A percentile compares a stretch with the other conserved stretches of the same genome.
Conservation (phyloP, 2,113 vertebrate genomes). For the Chloropsis hardwickii region DNA sequence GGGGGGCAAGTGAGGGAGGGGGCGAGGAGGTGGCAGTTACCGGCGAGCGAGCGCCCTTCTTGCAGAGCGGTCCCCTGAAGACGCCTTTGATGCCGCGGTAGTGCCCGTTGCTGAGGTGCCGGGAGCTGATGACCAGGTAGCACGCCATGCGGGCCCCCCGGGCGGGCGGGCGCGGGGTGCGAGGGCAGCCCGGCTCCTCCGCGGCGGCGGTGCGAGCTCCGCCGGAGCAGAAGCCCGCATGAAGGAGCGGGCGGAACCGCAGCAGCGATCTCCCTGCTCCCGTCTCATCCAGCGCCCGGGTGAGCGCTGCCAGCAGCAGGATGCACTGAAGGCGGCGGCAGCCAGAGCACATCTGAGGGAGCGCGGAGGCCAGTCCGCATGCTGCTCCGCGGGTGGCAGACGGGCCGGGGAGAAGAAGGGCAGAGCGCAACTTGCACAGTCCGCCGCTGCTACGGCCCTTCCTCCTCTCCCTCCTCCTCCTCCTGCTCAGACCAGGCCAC, state of each 20-base stretch:
- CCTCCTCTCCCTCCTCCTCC: background rate
- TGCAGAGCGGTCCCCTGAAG: constrained; percentile 94
- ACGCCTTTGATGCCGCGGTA: constrained; percentile 97
- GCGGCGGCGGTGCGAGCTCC: constrained; percentile 18
- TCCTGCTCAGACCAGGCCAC: background rate
- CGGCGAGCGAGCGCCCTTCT: constrained; percentile 83
- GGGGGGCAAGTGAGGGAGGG: background rate
- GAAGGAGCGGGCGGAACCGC: constrained; percentile 17
- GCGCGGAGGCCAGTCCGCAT: constrained; percentile 62
- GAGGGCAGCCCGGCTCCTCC: constrained; percentile 18
- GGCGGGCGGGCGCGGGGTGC: background rate
- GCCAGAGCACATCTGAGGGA: constrained; percentile 8
- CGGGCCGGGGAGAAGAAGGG: background rate
- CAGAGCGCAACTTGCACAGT: constrained; percentile 1
- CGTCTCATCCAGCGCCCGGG: constrained; percentile 53
- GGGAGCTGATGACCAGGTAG: constrained; percentile 98
- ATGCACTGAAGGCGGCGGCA: constrained; percentile 5
- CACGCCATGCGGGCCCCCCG: constrained; percentile 85
- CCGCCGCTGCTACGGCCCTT: background rate
- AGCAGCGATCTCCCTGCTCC: background rate
- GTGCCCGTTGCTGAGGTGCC: constrained; percentile 97
- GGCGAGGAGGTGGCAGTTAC: constrained; percentile 73
- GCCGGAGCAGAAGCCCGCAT: constrained; percentile 6
- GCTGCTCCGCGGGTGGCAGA: constrained; percentile 52
- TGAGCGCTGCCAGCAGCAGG: constrained; percentile 27